These are phyloP conservation scores for Nesoenas mayeri DNA, from an alignment of 2,113 vertebrate genomes.

Conservation along the genomic window DNA sequence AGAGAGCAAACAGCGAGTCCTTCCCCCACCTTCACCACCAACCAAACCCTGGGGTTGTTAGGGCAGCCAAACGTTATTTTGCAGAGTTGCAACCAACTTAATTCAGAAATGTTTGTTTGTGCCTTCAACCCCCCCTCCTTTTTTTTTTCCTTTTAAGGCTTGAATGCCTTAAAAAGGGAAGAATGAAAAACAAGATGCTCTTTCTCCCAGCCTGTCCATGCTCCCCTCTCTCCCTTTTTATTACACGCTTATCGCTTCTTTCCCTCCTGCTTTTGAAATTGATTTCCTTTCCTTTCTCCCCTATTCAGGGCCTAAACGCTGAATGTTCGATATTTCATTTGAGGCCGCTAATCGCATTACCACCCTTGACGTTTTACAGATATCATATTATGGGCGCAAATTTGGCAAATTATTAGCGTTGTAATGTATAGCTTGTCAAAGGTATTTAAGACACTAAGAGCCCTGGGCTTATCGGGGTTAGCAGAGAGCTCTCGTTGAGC, in stretches of 20 bases:
- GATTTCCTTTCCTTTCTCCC: slow-evolving; percentile 87
- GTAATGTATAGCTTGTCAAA: slow-evolving; percentile 90
- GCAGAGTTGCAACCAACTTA: slow-evolving; percentile 26
- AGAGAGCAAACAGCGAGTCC: slow-evolving; percentile 70
- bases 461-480: slow-evolving; percentile 88
- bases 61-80: slow-evolving; percentile 78
- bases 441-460: slow-evolving; percentile 85
- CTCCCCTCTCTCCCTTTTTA: slow-evolving; percentile 79
- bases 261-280: slow-evolving; percentile 87
- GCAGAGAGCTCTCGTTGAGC: slow-evolving; percentile 81
- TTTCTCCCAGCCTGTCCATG: slow-evolving; percentile 66
- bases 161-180: slow-evolving; percentile 41
- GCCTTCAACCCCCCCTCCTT: accelerated
- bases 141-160: not conserved
- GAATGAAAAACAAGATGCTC: slow-evolving; percentile 68
- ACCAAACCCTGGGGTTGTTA: slow-evolving; percentile 70
- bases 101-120: not conserved
- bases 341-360: slow-evolving; percentile 90
- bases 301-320: slow-evolving; percentile 85
- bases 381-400: slow-evolving; percentile 90
- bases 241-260: slow-evolving; percentile 85
- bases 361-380: slow-evolving; percentile 90
- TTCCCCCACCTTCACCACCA: slow-evolving; percentile 58
- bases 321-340: slow-evolving; percentile 93
- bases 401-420: slow-evolving; percentile 90